These are phyloP conservation scores for Xyrichtys novacula DNA, from an alignment of 2,797 vertebrate species.

Conservation along the genomic window DNA sequence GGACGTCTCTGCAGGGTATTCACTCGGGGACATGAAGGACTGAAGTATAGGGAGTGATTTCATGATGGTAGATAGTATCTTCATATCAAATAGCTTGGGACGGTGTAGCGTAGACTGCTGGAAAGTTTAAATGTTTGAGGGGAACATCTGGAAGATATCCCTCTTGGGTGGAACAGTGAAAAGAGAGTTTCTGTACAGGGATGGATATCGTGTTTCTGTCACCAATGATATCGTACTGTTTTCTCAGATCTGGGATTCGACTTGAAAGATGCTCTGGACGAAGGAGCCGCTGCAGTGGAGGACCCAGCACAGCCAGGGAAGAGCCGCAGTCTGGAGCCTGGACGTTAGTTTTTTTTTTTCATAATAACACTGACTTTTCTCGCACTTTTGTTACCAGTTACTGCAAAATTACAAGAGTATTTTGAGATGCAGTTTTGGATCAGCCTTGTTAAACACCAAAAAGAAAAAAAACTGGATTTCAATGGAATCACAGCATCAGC, in stretches of 20 bases:
- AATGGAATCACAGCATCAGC: not conserved
- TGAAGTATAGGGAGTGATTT: not conserved
- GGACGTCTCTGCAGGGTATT: conserved; percentile 36
- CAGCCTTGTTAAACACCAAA: not conserved
- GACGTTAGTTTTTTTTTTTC: conserved; percentile 27
- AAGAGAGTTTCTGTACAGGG: conserved; percentile 21
- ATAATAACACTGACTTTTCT: not conserved
- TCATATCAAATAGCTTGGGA: conserved; percentile 10
- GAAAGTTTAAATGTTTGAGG: conserved; percentile 7
- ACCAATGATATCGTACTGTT: conserved; percentile 18
- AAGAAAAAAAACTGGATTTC: too few species aligned
- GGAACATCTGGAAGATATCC: conserved; percentile 47
- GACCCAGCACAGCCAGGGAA: not conserved
- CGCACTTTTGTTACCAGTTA: not conserved
- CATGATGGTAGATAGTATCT: conserved; percentile 12
- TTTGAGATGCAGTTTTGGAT: not conserved
- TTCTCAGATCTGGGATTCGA: not conserved
- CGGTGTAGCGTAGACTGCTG: not conserved
- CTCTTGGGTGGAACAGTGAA: conserved; percentile 19
- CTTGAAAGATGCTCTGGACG: conserved; percentile 8
- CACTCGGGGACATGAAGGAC: conserved; percentile 3
- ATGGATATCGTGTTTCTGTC: conserved; percentile 30
- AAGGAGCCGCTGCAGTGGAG: fast-evolving
- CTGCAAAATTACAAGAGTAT: not conserved
- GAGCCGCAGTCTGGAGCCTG: not conserved